phyloP scores from a whole-genome alignment of 30 jellyfish, hydroid and myxozoan genomes.

The Chironex yamaguchii region DNA sequence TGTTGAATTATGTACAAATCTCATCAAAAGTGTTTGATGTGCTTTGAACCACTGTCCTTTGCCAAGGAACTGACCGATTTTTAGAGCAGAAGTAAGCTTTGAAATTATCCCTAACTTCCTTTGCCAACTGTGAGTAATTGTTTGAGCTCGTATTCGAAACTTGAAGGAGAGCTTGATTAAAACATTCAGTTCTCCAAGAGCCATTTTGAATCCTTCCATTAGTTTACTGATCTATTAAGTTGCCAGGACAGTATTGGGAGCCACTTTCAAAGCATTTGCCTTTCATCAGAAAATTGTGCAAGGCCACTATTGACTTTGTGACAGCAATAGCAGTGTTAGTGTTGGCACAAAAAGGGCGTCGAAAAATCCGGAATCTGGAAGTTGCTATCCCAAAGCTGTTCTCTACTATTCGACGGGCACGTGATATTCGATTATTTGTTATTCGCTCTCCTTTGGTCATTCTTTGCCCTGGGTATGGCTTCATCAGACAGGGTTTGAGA shows the following conservation, averaged over 20 bases:
- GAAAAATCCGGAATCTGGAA: conserved; percentile 56
- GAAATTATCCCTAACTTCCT: conserved; percentile 2
- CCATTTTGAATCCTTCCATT: conserved; percentile 1
- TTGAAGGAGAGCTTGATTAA: not conserved
- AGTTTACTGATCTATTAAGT: not conserved
- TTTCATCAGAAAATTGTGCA: conserved; percentile 59
- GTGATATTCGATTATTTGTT: conserved; percentile 48
- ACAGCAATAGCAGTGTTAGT: not conserved
- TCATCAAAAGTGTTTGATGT: conserved; percentile 20
- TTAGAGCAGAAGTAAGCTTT: conserved; percentile 4
- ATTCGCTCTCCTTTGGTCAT: not conserved
- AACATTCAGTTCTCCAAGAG: conserved; percentile 10
- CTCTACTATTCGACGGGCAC: conserved; percentile 67
- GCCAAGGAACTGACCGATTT: conserved; percentile 50
- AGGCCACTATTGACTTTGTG: conserved; percentile 55
- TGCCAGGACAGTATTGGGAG: not conserved
- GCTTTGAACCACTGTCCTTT: conserved; percentile 23
- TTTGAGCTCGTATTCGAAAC: conserved; percentile 23
- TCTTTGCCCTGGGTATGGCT: conserved; percentile 51
- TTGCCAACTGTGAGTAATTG: conserved; percentile 30
- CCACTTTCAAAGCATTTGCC: not conserved
- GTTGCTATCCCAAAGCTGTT: conserved; percentile 69
- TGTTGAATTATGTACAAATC: not conserved
- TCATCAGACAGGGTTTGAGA: conserved; percentile 44
- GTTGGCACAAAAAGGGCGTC: conserved; percentile 56